These are phyloP conservation scores for Dunckerocampus dactyliophorus DNA, from an alignment of 2,113 vertebrate species.

Conservation along the genomic window DNA sequence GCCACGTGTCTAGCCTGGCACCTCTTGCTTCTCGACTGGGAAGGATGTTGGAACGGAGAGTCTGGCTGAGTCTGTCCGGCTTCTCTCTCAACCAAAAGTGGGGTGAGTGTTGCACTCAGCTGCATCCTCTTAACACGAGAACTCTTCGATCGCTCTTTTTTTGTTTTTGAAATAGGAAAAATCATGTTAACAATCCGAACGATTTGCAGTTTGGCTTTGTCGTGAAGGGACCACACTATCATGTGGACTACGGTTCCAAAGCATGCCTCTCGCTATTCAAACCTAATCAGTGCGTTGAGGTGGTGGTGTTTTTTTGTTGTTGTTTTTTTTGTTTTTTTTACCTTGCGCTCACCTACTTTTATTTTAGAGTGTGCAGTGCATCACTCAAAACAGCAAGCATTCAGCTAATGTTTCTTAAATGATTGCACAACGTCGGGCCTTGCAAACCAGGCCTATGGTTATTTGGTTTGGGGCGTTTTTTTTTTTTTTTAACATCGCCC, in stretches of 20 bases:
- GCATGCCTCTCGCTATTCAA: constrained; percentile 38
- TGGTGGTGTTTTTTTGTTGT: constrained; percentile 3
- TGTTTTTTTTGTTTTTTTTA: constrained; percentile 11
- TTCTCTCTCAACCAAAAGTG: constrained; percentile 62
- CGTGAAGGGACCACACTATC: constrained; percentile 28
- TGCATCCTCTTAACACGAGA: constrained; percentile 46
- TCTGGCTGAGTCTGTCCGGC: constrained; percentile 63
- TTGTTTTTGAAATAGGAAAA: background rate
- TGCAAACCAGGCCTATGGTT: constrained; percentile 42
- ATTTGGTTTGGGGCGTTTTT: constrained; percentile 35
- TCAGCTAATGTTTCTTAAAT: constrained; percentile 21
- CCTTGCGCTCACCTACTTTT: constrained; percentile 21
- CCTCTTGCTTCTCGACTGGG: constrained; percentile 64
- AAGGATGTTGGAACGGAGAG: constrained; percentile 68
- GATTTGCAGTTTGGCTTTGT: constrained; percentile 29
- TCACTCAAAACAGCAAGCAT: constrained; percentile 33
- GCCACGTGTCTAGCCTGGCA: constrained; percentile 75
- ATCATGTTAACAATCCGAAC: constrained; percentile 16
- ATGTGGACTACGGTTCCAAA: constrained; percentile 41
- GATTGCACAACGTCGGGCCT: constrained; percentile 55
- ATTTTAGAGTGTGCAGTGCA: constrained; percentile 26
- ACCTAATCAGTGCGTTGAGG: constrained; percentile 17
- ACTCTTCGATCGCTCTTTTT: constrained; percentile 25
- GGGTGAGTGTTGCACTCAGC: constrained; percentile 69
- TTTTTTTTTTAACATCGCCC: constrained; percentile 31